Base-by-base conservation (phyloP, 2,888 invertebrate species). In the Acronicta psi region DNA sequence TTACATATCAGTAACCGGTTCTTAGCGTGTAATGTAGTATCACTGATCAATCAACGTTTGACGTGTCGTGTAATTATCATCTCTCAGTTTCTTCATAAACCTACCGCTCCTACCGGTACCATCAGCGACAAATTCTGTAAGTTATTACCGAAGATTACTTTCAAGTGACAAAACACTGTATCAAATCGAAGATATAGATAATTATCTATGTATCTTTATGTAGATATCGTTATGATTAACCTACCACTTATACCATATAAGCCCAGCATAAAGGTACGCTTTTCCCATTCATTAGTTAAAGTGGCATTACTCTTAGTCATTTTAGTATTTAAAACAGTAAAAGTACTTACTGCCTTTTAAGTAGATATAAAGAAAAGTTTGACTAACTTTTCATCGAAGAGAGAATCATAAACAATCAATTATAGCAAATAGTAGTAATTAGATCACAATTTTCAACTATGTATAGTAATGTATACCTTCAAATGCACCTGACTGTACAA, bases 61-160 rank as follows among this genome's bases (percentile, higher is more conserved):
- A 89, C 87, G 83, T 81, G 85, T 88, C 83, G 82, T 88, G 79
- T 88, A 87, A 90, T 91, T 89, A 89, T 85, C 80, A 83, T 82
- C 83, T 83, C 77, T 78, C 73, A 80, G 82, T 83, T 79, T 81
- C 83, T 86, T 84, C 82, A 82, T 81, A 80, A 77, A 76, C 70
- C 68, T 25, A 25, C 2, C 2, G 5, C 5, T 4, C 5, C 1
- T 29, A 53, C 55, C n/a, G 29, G 75, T 80, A 79, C 77, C 66
- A 65, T 69, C 69, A 50, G 37, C 49, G 25, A 40, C 59, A 71
- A 20, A 62, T 50, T 41, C 11, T 29, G 29, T 29, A 10, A 29
- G 25, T 29, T 29, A 10, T 10, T 2, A 4, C 9, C 25, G 25
- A 29, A 29, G 29, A 29, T 11, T 11, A 25, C 23, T 25, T 25